Base-by-base conservation (phyloP, 2,797 vertebrate genomes). In the Enteromius unitaeniatus region DNA sequence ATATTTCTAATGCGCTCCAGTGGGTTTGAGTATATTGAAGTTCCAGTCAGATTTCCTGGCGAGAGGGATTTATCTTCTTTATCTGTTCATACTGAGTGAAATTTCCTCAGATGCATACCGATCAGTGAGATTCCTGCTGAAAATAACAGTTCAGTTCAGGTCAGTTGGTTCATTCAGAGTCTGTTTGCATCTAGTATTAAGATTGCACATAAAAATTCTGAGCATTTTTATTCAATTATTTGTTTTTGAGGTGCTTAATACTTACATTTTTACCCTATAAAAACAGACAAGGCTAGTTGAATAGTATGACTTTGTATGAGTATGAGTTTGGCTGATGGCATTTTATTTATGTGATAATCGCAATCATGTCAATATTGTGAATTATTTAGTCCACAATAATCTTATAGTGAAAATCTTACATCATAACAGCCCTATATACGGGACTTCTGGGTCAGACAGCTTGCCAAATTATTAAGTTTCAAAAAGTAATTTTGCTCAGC, bases 11-110 rank as follows among this genome's bases (percentile, higher is more conserved):
- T 69, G 60, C 10, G 60, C 74, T 82, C 68, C 58, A 78, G 77
- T 49, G 62, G 83, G 47, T 79, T 83, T 70, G 6, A 53, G 58
- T 53, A 78, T 87, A 87, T 86, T 86, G 65, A 88, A 79, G 74
- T 62, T 74, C 9, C 19, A 21, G 78, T 67, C 70, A 26, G 64
- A 42, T 77, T 80, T 77, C n/a, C 62, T 37, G 14, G n/a, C 0
- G 11, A 15, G 34, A 42, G 40, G 19, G 26, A 80, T 85, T 42
- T n/a, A 72, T 84, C 70, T 49, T 81, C 42, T 37, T 19, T 37
- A 81, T 47, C 21, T 34, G 17, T 74, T 62, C 47, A 14, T 78
- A 37, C 8, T 45, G 26, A 14, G 21, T 67, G 65, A n/a, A 45
- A 23, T 67, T 15, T 4, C 6, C 13, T 67, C 37, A 1, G 49